A percentile compares a stretch with the other conserved stretches of the same genome.
Evolutionary conservation across 2,797 vertebrate species (phyloP).

Genomic region (Myotis myotis): DNA sequence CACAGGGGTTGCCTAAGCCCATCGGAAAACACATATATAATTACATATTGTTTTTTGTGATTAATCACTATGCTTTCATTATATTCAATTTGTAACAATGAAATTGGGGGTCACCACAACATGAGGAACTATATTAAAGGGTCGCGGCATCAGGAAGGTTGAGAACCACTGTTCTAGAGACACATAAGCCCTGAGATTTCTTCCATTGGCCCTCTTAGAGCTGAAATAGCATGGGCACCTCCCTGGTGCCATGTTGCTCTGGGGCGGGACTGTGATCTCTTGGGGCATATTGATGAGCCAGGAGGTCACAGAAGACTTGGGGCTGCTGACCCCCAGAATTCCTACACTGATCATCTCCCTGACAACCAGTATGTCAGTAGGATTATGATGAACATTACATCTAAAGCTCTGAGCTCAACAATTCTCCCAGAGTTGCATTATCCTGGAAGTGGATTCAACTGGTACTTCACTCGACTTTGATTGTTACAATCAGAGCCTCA

Average conservation of each 20-base stretch:
- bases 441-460: neutral
- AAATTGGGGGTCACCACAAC: no score
- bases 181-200: neutral
- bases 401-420: neutral
- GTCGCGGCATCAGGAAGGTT: no score
- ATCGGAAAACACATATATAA: no score
- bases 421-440: constrained; percentile 25
- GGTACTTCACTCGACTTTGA: neutral
- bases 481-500: constrained; percentile 26
- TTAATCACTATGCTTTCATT: no score
- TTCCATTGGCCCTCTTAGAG: neutral
- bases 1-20: no score
- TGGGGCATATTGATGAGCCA: neutral
- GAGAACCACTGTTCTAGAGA: neutral
- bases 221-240: neutral
- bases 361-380: neutral
- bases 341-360: neutral
- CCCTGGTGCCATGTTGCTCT: neutral
- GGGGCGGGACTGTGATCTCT: neutral
- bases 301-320: neutral
- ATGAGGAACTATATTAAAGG: no score
- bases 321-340: neutral
- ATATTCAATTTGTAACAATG: no score
- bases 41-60: no score
- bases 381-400: constrained; percentile 14